phyloP scores from a whole-genome alignment of 53 echinoderm and acorn worm genomes.

The Mesocentrotus franciscanus region DNA sequence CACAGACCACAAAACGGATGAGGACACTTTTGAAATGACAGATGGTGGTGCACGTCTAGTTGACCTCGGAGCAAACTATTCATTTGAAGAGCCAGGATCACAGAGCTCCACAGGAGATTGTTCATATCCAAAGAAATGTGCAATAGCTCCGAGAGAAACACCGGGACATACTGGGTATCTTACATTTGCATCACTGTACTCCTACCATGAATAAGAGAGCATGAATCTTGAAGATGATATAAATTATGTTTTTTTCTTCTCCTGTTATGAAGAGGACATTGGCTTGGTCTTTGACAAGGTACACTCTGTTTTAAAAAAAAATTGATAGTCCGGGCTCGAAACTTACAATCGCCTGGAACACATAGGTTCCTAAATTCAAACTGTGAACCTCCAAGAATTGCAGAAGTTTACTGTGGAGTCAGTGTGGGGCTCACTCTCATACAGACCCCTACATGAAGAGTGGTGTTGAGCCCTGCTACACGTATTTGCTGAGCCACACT shows the following conservation, averaged over 20 bases:
- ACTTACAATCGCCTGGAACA: too few relatives aligned
- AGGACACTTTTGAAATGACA: background rate
- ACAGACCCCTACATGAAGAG: background rate
- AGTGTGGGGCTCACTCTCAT: too few relatives aligned
- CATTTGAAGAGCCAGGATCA: slow-evolving; percentile 10
- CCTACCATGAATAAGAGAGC: background rate
- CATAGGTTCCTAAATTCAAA: too few relatives aligned
- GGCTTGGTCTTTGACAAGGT: background rate
- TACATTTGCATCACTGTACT: slow-evolving; percentile 86
- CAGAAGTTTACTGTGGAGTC: too few relatives aligned
- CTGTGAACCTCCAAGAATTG: too few relatives aligned
- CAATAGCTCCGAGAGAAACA: slow-evolving; percentile 77
- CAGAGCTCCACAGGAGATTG: slow-evolving; percentile 43
- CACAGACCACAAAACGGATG: background rate
- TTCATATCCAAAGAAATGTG: slow-evolving; percentile 71
- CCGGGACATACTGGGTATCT: slow-evolving; percentile 92
- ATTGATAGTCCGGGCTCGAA: background rate
- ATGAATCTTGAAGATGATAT: background rate
- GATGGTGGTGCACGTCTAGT: background rate
- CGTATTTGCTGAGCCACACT: background rate
- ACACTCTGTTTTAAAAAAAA: background rate
- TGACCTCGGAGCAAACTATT: background rate
- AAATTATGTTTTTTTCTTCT: background rate
- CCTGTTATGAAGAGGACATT: background rate
- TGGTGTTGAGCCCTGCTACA: background rate